Evolutionary conservation across 2,888 invertebrate species (phyloP).

Genomic region (Seira musarum): DNA sequence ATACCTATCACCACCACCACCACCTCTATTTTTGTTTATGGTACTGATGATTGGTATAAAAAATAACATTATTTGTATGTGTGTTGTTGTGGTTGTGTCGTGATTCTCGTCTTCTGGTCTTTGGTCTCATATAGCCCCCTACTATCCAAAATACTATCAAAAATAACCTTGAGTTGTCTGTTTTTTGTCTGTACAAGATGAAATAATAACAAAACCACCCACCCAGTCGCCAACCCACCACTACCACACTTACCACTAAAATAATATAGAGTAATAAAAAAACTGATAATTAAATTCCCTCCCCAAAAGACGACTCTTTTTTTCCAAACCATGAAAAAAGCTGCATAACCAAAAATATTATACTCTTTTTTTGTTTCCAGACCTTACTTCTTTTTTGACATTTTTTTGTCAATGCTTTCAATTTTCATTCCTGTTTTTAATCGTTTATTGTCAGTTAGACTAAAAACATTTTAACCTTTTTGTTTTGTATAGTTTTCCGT

Average conservation of each 20-base stretch:
- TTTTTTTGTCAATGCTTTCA: not conserved
- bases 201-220: not conserved
- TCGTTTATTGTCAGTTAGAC: not conserved
- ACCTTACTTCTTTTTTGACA: not conserved
- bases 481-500: not conserved
- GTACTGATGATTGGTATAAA: constrained; percentile 13
- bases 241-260: not conserved
- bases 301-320: not conserved
- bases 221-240: not conserved
- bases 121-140: constrained; percentile 32
- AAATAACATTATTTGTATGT: constrained; percentile 32
- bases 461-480: not conserved
- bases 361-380: not conserved
- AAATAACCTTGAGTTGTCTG: not conserved
- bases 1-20: too few species aligned
- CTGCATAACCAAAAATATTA: not conserved
- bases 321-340: not conserved
- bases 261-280: not conserved
- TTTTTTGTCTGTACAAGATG: not conserved
- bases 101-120: constrained; percentile 50
- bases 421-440: too few species aligned
- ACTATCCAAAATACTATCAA: constrained; percentile 16
- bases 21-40: not conserved
- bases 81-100: constrained; percentile 45
- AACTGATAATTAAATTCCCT: not conserved